phyloP scores from a whole-genome alignment of 2,797 vertebrate genomes.

The Galaxias olidus region DNA sequence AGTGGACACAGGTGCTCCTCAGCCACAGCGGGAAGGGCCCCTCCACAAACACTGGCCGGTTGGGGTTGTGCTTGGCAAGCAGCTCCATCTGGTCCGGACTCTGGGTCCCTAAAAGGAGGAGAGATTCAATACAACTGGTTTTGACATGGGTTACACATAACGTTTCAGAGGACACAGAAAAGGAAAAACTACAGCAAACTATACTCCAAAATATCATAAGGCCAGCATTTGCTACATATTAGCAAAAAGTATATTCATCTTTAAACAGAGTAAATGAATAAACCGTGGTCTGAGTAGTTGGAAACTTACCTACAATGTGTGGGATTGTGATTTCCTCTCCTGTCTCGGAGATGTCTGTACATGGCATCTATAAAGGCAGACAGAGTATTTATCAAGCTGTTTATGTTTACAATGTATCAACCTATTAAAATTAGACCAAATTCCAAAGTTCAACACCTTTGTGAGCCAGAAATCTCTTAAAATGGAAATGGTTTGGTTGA shows the following conservation, averaged over 20 bases:
- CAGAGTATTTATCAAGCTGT: slow-evolving; percentile 1
- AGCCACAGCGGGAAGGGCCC: slow-evolving; percentile 90
- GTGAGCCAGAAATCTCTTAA: no score
- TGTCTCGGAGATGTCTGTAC: slow-evolving; percentile 61
- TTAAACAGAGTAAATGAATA: not conserved
- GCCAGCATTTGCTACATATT: not conserved
- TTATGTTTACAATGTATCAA: not conserved
- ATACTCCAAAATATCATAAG: not conserved
- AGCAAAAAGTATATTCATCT: not conserved
- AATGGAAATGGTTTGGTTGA: no score
- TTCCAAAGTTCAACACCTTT: not conserved
- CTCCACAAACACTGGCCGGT: slow-evolving; percentile 83
- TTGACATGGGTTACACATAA: no score
- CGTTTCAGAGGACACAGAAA: not conserved
- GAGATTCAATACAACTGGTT: not conserved
- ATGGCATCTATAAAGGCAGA: slow-evolving; percentile 67
- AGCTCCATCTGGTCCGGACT: slow-evolving; percentile 80
- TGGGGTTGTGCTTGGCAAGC: slow-evolving; percentile 74
- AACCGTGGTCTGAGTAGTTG: not conserved
- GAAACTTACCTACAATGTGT: slow-evolving; percentile 69
- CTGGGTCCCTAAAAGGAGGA: slow-evolving; percentile 78
- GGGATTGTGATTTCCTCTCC: slow-evolving; percentile 61
- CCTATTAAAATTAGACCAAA: not conserved
- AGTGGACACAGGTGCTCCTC: slow-evolving; percentile 78
- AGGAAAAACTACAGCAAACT: not conserved